Evolutionary conservation across 2,888 invertebrate species (phyloP).

Genomic region (Hermaeophaga mercurialis): DNA sequence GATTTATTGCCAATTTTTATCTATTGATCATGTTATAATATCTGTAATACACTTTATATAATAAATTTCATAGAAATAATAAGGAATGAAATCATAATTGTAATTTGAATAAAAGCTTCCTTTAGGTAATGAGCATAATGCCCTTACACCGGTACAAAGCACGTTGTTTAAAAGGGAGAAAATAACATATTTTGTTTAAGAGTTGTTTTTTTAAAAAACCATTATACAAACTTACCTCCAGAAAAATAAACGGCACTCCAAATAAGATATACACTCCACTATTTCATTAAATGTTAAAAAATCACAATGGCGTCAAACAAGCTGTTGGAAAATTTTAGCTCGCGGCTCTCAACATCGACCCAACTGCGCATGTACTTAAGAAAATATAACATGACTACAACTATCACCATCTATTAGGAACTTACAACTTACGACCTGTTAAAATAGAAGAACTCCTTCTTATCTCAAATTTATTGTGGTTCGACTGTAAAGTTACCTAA

Average conservation of each 20-base stretch:
- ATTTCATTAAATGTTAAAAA: constrained; percentile 21
- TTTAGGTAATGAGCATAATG: constrained; percentile 4
- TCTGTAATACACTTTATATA: neutral
- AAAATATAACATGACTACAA: neutral
- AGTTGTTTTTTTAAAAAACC: neutral
- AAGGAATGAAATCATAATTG: neutral
- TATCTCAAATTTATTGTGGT: too few relatives aligned
- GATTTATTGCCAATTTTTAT: too few relatives aligned
- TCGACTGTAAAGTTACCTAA: too few relatives aligned
- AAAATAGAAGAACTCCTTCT: too few relatives aligned
- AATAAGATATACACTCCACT: constrained; percentile 30
- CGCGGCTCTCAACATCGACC: neutral
- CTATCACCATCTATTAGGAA: neutral
- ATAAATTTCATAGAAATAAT: neutral
- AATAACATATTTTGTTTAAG: neutral
- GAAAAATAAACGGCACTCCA: constrained; percentile 11
- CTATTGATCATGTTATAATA: neutral
- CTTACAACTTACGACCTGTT: too few relatives aligned
- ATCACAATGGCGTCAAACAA: constrained; percentile 41
- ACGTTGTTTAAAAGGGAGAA: constrained; percentile 6
- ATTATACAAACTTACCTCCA: constrained; percentile 25
- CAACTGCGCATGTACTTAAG: neutral
- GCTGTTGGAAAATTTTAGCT: constrained; percentile 10
- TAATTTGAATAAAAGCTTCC: neutral
- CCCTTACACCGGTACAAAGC: constrained; percentile 17